Conservation (phyloP, 2,888 invertebrate genomes). For the Lasioglossum morio region DNA sequence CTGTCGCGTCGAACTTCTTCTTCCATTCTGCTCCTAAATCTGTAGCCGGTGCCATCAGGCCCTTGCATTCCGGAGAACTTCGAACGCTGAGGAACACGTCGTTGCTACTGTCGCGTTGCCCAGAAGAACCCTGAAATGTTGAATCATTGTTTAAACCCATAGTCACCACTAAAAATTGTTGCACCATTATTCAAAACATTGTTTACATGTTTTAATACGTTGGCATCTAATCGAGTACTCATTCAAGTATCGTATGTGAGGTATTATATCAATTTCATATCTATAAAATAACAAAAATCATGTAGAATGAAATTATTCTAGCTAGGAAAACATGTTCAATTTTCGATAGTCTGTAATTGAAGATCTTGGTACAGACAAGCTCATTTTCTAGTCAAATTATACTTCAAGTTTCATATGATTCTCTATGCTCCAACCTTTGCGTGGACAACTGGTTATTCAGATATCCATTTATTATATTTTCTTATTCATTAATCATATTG, state of each 20-base stretch:
- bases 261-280: too few species aligned
- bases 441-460: not conserved
- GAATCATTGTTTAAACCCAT: not conserved
- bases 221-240: too few species aligned
- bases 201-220: too few species aligned
- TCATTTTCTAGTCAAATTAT: not conserved
- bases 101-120: slow-evolving; percentile 77
- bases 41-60: slow-evolving; percentile 82
- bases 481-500: not conserved
- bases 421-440: not conserved
- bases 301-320: too few species aligned
- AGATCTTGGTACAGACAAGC: not conserved
- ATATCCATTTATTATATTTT: too few species aligned
- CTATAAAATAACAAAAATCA: too few species aligned
- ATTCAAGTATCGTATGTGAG: too few species aligned
- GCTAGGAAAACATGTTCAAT: too few species aligned
- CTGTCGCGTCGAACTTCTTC: slow-evolving; percentile 74
- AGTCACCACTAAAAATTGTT: too few species aligned
- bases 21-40: slow-evolving; percentile 83
- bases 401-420: not conserved
- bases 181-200: too few species aligned
- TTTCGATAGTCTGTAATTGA: not conserved
- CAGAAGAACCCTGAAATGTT: slow-evolving; percentile 70
- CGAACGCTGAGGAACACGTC: slow-evolving; percentile 81
- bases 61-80: slow-evolving; percentile 82